A percentile compares a stretch with the other conserved stretches of the same genome.
phyloP scores from a whole-genome alignment of 2,888 invertebrate genomes.

The Pocota personata region DNA sequence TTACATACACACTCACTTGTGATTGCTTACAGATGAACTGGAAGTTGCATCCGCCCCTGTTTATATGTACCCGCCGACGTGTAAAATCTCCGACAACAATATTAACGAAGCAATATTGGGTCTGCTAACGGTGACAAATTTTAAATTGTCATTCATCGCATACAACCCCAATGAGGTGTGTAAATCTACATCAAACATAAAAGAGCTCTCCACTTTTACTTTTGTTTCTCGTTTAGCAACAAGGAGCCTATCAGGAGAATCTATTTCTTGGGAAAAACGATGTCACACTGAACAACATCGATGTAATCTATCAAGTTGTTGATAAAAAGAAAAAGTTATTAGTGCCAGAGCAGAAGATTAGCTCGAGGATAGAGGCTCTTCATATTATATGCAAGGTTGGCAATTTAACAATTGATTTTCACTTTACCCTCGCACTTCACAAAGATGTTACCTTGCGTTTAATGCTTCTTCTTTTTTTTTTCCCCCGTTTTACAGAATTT shows the following conservation, averaged over 20 bases:
- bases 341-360: constrained; percentile 80
- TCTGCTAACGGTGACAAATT: constrained; percentile 94
- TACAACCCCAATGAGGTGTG: constrained; percentile 66
- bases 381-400: constrained; percentile 81
- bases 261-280: constrained; percentile 80
- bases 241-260: constrained; percentile 80
- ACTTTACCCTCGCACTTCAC: constrained; percentile 11
- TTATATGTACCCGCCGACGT: constrained; percentile 89
- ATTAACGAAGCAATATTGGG: constrained; percentile 93
- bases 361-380: constrained; percentile 81
- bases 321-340: constrained; percentile 80
- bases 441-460: background rate
- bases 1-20: background rate
- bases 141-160: constrained; percentile 94
- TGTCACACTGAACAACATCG: constrained; percentile 82
- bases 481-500: constrained; percentile 89
- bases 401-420: constrained; percentile 41
- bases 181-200: background rate
- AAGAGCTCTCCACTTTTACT: background rate
- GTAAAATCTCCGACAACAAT: constrained; percentile 83
- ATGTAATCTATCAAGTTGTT: constrained; percentile 81
- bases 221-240: too few relatives aligned
- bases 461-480: background rate
- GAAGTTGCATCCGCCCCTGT: constrained; percentile 93
- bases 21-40: constrained; percentile 84